phyloP scores from a whole-genome alignment of 2,113 vertebrate species.

The Baryphthengus martii region DNA sequence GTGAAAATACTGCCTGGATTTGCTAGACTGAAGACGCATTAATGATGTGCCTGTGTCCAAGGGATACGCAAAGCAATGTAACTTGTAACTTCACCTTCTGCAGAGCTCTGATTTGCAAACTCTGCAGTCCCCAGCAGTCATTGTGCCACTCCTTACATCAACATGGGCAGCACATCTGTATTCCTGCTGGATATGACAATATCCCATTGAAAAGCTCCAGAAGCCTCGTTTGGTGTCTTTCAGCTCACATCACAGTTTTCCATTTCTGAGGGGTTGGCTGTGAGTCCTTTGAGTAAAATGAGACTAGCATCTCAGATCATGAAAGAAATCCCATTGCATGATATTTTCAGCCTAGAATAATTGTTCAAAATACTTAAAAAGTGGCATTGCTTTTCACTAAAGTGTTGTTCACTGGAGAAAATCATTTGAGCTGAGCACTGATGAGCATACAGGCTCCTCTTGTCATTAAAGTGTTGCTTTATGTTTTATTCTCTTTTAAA shows the following conservation, averaged over 20 bases:
- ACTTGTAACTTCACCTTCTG: background rate
- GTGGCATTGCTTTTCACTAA: background rate
- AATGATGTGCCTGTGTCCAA: background rate
- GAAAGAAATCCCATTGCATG: background rate
- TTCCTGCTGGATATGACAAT: background rate
- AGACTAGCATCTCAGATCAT: background rate
- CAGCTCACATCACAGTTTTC: background rate
- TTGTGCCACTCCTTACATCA: background rate
- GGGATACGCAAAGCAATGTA: background rate
- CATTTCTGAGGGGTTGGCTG: background rate
- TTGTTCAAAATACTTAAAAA: background rate
- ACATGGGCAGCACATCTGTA: background rate
- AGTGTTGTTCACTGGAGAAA: background rate
- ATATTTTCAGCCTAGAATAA: conserved; percentile 13
- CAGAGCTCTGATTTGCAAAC: background rate
- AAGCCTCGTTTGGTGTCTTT: background rate
- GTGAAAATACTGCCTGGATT: background rate
- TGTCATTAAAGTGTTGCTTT: conserved; percentile 28
- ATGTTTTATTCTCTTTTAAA: conserved; percentile 42
- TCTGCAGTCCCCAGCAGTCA: background rate
- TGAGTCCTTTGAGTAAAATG: background rate
- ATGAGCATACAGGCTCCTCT: conserved; percentile 15
- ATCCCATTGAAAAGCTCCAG: background rate
- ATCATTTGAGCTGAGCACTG: conserved; percentile 20
- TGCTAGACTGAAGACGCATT: background rate